Base-by-base conservation (phyloP, 2,888 invertebrate genomes). In the Athalia cordata region DNA sequence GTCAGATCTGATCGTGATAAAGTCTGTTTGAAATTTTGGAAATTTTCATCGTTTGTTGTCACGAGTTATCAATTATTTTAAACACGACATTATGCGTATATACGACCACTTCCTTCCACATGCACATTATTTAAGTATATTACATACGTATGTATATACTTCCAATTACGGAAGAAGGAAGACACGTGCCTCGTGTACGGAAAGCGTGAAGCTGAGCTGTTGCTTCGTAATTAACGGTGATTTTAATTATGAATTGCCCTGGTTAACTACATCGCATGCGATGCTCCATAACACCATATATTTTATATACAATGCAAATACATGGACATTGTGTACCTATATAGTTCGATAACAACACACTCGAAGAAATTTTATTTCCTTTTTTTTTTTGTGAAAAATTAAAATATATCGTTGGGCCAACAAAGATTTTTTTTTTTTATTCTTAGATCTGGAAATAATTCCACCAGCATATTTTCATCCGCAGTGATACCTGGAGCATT, bases 191-290 rank as follows among this genome's bases (percentile, higher is more conserved):
- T 74, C 47, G 74, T 47, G 13, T 74, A 74, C 47, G 45, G 74
- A 74, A 74, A 74, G 74, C 74, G 74, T 74, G 74, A 74, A 74
- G 74, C 13, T 9, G n/a, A 29, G 29, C 29, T 29, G 55, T 11
- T 11, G 55, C 74, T 9, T 61, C 47, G 15, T 74, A 74, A 74
- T 74, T 74, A 74, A 61, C 74, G 61, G 9, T 74, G 49, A 61
- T 57, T n/a, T 52, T 55, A 45, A 74, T 74, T 61, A 61, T 74
- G 45, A 61, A 70, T 70, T 70, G 70, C 61, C 57, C 61, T 61
- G 61, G 49, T 61, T 74, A 74, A 61, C 61, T 15, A 74, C 61
- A 74, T 47, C 61, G 15, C 74, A 50, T 43, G 74, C 45, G 11
- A 50, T n/a, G 11, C 8, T 9, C 47, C 4, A 6, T 57, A 13